These are phyloP conservation scores for Ceratotherium simum DNA, from an alignment of 2,113 vertebrate genomes.

Conservation along the genomic window DNA sequence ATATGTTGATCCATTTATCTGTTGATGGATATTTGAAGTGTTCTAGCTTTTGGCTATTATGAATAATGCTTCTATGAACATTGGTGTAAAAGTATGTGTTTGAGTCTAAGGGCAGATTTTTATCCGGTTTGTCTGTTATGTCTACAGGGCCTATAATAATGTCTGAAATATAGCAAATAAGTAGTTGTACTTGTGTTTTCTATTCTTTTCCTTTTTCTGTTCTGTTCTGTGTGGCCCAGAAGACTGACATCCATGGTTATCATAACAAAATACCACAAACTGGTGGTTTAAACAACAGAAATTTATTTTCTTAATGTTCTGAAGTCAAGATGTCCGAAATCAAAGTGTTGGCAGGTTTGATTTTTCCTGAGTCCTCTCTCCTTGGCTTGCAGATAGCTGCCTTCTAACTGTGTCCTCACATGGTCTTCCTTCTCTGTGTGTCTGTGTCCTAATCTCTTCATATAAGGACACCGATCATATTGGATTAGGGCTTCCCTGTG, in stretches of 20 bases:
- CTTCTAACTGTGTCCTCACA: no score
- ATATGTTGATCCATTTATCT: no score
- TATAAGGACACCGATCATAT: background rate
- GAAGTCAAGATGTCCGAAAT: no score
- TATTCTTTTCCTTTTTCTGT: background rate
- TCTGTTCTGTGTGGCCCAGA: background rate
- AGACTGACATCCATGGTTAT: background rate
- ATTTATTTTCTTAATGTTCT: background rate
- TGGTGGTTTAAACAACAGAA: no score
- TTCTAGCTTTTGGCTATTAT: no score
- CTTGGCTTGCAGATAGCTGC: background rate
- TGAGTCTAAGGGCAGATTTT: background rate
- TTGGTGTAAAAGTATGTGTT: background rate
- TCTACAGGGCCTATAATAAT: background rate
- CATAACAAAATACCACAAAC: background rate
- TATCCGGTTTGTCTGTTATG: background rate
- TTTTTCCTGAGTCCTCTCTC: background rate
- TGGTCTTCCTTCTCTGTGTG: no score
- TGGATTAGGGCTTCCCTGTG: background rate
- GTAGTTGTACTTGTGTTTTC: background rate
- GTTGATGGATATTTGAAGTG: no score
- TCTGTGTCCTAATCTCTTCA: background rate
- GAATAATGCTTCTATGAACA: background rate
- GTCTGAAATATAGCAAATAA: background rate
- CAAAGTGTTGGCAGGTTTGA: no score